phyloP scores from a whole-genome alignment of 2,113 vertebrate genomes.

The Salvelinus namaycush region DNA sequence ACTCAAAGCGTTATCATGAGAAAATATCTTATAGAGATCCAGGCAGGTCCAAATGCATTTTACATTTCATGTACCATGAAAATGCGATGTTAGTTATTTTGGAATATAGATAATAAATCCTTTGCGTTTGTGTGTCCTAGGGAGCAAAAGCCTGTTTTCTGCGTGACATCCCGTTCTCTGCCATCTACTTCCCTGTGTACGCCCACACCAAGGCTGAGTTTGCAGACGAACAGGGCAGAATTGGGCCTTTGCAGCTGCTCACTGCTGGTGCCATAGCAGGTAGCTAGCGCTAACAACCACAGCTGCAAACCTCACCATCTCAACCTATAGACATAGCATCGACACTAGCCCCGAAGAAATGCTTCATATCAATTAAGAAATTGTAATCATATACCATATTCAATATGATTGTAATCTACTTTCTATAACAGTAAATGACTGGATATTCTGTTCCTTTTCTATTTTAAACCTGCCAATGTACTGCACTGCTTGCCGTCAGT shows the following conservation, averaged over 20 bases:
- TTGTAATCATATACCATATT: background rate
- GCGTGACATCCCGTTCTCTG: constrained; percentile 98
- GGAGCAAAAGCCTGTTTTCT: constrained; percentile 98
- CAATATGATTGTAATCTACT: background rate
- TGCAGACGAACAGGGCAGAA: constrained; percentile 84
- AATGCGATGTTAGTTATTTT: constrained; percentile 1
- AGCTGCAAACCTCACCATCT: too few relatives aligned
- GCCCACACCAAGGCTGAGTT: constrained; percentile 87
- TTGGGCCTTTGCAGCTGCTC: constrained; percentile 89
- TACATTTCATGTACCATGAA: background rate
- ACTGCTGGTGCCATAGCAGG: constrained; percentile 93
- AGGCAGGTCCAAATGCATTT: background rate
- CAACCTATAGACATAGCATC: too few relatives aligned
- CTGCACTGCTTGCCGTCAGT: constrained; percentile 1
- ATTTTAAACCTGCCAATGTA: constrained; percentile 39
- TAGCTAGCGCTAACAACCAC: constrained; percentile 55
- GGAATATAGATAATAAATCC: background rate
- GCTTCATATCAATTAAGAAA: too few relatives aligned
- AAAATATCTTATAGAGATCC: background rate
- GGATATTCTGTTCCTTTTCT: background rate
- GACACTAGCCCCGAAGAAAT: too few relatives aligned
- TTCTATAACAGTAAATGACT: background rate
- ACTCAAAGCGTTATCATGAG: background rate
- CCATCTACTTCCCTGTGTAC: constrained; percentile 96
- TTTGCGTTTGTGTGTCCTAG: constrained; percentile 66